phyloP scores from a whole-genome alignment of 2,797 vertebrate species.

The Sebastolobus alascanus region DNA sequence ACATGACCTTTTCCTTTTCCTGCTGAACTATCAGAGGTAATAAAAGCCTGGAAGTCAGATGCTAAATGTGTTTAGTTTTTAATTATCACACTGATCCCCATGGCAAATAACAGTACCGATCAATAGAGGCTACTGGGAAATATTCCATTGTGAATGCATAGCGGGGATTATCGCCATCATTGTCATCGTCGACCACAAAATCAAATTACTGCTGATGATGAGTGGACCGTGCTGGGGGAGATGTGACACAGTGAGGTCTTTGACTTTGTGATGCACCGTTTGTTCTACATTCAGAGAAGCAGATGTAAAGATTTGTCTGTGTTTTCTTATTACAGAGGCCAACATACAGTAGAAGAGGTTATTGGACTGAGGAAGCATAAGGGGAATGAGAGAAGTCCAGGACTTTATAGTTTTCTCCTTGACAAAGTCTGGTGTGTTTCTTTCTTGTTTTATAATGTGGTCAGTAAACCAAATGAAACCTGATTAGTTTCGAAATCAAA shows the following conservation, averaged over 20 bases:
- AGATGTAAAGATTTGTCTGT: background rate
- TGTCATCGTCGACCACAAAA: slow-evolving; percentile 75
- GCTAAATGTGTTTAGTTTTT: slow-evolving; percentile 86
- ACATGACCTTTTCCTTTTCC: slow-evolving; percentile 83
- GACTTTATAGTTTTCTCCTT: background rate
- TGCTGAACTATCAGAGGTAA: slow-evolving; percentile 81
- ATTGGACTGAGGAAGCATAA: background rate
- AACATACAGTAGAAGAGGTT: background rate
- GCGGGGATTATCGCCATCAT: slow-evolving; percentile 75
- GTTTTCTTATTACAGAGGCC: background rate
- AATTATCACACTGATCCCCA: slow-evolving; percentile 86
- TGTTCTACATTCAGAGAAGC: slow-evolving; percentile 2
- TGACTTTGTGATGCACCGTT: slow-evolving; percentile 28
- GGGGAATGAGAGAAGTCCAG: background rate
- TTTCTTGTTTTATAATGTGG: background rate
- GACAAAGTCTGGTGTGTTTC: slow-evolving; percentile 3
- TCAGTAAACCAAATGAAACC: background rate
- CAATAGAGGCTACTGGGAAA: slow-evolving; percentile 84
- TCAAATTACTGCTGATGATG: slow-evolving; percentile 79
- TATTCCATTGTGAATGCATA: slow-evolving; percentile 82
- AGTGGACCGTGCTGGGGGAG: slow-evolving; percentile 53
- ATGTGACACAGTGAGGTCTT: slow-evolving; percentile 45
- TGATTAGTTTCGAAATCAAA: background rate
- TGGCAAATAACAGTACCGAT: slow-evolving; percentile 87
- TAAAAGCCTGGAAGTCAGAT: slow-evolving; percentile 79